Percentiles rank a stretch among this genome's conserved stretches.
These are phyloP conservation scores for Nasua narica DNA, from an alignment of 2,797 vertebrate genomes.

Conservation along the genomic window DNA sequence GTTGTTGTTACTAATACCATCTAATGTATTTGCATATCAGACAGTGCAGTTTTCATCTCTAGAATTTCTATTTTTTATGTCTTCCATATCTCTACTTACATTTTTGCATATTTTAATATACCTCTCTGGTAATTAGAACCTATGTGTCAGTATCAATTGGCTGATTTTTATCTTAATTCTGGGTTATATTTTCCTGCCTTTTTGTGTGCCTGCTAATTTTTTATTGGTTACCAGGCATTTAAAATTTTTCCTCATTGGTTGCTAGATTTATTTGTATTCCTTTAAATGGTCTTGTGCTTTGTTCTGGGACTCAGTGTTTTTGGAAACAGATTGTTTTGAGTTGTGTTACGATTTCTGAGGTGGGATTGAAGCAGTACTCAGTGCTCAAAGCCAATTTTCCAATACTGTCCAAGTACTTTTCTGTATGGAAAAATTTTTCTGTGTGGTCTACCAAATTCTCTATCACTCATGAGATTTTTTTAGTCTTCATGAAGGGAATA, in stretches of 20 bases:
- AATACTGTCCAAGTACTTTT: background rate
- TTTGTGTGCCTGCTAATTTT: background rate
- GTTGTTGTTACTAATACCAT: background rate
- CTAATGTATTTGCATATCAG: background rate
- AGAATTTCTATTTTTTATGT: background rate
- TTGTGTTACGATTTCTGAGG: slow-evolving; percentile 1
- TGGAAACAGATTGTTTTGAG: background rate
- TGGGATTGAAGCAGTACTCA: background rate
- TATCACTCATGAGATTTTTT: background rate
- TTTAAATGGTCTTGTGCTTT: background rate
- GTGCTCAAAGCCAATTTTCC: background rate
- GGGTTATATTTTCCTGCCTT: background rate
- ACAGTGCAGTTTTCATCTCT: background rate
- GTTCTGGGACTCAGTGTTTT: background rate
- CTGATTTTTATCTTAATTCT: background rate
- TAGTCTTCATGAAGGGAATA: background rate
- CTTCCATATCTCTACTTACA: background rate
- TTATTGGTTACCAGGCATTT: background rate
- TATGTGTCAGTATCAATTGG: background rate
- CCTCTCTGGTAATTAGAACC: background rate
- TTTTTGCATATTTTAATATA: background rate
- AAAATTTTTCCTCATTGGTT: background rate
- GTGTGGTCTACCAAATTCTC: background rate
- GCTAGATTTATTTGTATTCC: background rate
- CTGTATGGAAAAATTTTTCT: background rate